A percentile compares a stretch with the other conserved stretches of the same genome.
Evolutionary conservation across 64 coral and sea anemone genomes (phyloP).

Genomic region (Actinia equina): DNA sequence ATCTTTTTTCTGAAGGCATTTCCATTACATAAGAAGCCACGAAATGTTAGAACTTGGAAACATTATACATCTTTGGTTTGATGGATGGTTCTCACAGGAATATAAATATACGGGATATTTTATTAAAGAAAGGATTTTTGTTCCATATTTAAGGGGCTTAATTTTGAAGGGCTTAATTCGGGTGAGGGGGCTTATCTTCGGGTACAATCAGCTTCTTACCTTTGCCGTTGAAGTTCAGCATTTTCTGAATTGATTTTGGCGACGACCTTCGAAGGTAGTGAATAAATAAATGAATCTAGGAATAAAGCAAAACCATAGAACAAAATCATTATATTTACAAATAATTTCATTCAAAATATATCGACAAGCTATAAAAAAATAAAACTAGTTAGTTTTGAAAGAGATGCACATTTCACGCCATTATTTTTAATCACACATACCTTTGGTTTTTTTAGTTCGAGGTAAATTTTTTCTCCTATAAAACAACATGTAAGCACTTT

Average conservation of each 20-base stretch:
- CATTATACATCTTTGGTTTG: too few species aligned
- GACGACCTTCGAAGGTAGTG: not conserved
- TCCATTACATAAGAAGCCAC: too few species aligned
- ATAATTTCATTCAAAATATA: too few species aligned
- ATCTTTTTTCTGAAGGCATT: too few species aligned
- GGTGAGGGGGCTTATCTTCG: too few species aligned
- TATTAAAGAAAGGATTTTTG: too few species aligned
- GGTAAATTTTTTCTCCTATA: slow-evolving; percentile 57
- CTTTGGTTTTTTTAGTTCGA: not conserved
- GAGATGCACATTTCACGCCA: not conserved
- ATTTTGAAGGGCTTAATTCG: too few species aligned
- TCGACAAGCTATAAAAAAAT: not conserved
- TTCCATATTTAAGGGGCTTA: too few species aligned
- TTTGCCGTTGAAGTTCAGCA: not conserved
- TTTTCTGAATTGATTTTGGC: not conserved
- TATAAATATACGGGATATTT: too few species aligned
- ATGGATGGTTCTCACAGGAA: too few species aligned
- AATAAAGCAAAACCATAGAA: not conserved
- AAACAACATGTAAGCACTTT: slow-evolving; percentile 91
- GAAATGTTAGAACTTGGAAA: too few species aligned
- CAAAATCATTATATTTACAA: too few species aligned
- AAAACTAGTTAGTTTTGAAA: not conserved
- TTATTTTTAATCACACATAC: not conserved
- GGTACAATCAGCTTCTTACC: not conserved
- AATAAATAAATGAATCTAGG: not conserved